Base-by-base conservation (phyloP, 2,888 invertebrate species). In the Ochlodes sylvanus region DNA sequence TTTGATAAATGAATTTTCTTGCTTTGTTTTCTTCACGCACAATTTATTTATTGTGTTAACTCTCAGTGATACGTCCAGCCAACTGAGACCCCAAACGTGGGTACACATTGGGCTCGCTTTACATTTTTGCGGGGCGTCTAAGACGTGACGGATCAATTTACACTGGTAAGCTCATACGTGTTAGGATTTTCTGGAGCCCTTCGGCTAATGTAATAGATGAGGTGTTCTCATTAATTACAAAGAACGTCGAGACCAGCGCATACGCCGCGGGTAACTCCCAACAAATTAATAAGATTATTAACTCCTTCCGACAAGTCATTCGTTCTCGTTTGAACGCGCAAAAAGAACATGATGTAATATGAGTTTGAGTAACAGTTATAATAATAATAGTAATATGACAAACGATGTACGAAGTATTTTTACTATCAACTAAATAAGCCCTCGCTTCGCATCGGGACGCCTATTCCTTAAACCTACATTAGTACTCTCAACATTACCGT, bases 221-320 rank as follows among this genome's bases (percentile, higher is more conserved):
- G 92, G 92, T 93, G 93, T 90, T 91, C 85, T 80, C 89, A 88
- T 91, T 92, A 92, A 92, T 93, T 90, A 92, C 91, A 90, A 92
- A 90, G 91, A 90, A 92, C 87, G 92, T 92, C 92, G 87, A 75
- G 82, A 81, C 84, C 90, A 89, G 84, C 82, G 83, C 81, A 85
- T 80, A 82, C 83, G 83, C 87, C 83, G 86, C 84, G 87, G 85
- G 86, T 84, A 82, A 85, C 85, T 82, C 77, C 76, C 78, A 90
- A 88, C 90, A 89, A 90, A 92, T 92, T 92, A 91, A 89, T 88
- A 88, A 90, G 87, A 89, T 88, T 90, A 91, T 92, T 91, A 90
- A 92, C 91, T 90, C 86, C 83, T 87, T 90, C 88, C 87, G 90
- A 90, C 90, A 88, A 88, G 87, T 90, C 89, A 91, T 90, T 89